Conservation (phyloP, 2,113 vertebrate genomes). For the Odobenus rosmarus region DNA sequence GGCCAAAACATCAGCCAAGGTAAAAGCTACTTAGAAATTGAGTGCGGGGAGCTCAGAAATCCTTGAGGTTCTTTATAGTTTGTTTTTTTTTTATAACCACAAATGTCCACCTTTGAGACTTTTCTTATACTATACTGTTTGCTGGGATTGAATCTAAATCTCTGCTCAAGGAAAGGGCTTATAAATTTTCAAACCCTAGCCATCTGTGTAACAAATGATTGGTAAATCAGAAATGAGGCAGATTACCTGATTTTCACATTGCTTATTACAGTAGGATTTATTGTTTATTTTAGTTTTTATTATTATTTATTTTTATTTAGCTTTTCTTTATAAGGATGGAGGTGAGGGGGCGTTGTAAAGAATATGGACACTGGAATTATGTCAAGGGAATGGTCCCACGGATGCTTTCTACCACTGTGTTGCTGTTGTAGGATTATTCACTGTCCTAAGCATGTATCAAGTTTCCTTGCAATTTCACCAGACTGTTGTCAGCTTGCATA, state of each 20-base stretch:
- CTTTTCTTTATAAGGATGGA: not conserved
- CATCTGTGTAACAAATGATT: slow-evolving; percentile 53
- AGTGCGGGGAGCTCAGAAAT: not conserved
- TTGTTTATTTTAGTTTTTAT: not conserved
- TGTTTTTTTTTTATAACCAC: not conserved
- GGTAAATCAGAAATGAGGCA: slow-evolving; percentile 61
- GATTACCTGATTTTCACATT: slow-evolving; percentile 35
- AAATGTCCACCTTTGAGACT: slow-evolving; percentile 44
- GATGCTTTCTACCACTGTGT: not conserved
- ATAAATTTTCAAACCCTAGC: slow-evolving; percentile 61
- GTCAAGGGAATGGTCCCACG: not conserved
- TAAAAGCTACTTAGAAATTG: slow-evolving; percentile 81
- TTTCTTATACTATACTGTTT: slow-evolving; percentile 44
- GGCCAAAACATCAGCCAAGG: slow-evolving; percentile 98
- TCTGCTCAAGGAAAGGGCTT: not conserved
- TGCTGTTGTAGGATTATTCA: not conserved
- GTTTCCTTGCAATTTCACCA: not conserved
- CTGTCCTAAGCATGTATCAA: not conserved
- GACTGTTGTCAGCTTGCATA: not conserved
- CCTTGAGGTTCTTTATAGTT: not conserved
- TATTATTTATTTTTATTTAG: slow-evolving; percentile 36
- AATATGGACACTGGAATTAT: not conserved
- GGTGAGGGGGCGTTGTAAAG: not conserved
- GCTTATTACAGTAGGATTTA: slow-evolving; percentile 59
- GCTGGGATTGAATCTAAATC: slow-evolving; percentile 49